Conservation (phyloP, 2,797 vertebrate genomes). For the Chrosomus eos region DNA sequence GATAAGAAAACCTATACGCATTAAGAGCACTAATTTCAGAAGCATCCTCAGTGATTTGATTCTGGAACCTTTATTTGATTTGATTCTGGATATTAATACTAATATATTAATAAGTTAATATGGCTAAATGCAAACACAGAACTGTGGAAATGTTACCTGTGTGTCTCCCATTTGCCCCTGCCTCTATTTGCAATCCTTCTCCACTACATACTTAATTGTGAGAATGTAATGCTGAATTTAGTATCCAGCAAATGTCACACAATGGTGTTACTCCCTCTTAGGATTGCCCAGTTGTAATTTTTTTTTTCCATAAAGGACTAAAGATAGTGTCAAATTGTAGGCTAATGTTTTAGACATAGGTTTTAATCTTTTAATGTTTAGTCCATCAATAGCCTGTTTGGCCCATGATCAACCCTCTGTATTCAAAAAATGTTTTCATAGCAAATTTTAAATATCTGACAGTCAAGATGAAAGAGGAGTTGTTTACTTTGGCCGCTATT, state of each 20-base stretch:
- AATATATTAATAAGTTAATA: not conserved
- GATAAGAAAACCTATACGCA: not conserved
- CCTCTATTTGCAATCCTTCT: not conserved
- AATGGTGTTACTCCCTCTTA: not conserved
- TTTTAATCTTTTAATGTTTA: not conserved
- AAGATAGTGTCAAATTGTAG: not conserved
- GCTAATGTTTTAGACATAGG: too few relatives aligned
- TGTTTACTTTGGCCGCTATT: constrained; percentile 58
- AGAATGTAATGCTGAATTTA: not conserved
- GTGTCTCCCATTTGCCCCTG: not conserved
- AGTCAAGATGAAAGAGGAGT: constrained; percentile 63
- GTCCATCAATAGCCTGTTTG: not conserved
- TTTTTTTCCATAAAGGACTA: not conserved
- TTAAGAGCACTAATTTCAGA: not conserved
- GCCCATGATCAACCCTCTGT: not conserved
- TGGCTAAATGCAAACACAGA: not conserved
- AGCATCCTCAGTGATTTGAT: not conserved
- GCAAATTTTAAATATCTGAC: constrained; percentile 31
- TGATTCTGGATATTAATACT: not conserved
- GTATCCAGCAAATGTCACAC: not conserved
- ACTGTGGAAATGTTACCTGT: not conserved
- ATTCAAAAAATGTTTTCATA: constrained; percentile 46
- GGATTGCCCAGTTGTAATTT: not conserved
- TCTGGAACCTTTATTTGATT: not conserved
- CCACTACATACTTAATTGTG: not conserved